Evolutionary conservation across 2,888 invertebrate species (phyloP).

Genomic region (Cerceris rybyensis): DNA sequence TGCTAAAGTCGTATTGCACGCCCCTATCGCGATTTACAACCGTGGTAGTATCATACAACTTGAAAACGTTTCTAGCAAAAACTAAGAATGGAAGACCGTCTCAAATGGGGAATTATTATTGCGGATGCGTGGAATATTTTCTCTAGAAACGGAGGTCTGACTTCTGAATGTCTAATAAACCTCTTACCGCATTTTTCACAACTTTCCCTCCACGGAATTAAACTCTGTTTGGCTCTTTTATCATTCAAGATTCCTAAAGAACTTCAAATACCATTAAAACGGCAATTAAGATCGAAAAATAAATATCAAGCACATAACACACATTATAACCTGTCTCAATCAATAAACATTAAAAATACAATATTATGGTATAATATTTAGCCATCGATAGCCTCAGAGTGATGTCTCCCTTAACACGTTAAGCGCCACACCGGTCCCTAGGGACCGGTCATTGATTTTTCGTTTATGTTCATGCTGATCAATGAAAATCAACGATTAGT

Average conservation of each 20-base stretch:
- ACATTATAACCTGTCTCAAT: too few relatives aligned
- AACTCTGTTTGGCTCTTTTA: not conserved
- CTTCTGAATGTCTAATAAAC: not conserved
- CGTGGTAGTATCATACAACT: slow-evolving; percentile 11
- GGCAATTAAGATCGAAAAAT: not conserved
- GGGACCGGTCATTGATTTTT: too few relatives aligned
- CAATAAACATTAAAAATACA: too few relatives aligned
- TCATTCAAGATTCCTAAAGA: not conserved
- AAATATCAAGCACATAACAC: too few relatives aligned
- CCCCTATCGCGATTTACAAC: slow-evolving; percentile 36
- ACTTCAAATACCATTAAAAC: not conserved
- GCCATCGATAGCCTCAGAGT: too few relatives aligned
- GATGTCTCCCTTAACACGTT: too few relatives aligned
- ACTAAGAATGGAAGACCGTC: slow-evolving; percentile 15
- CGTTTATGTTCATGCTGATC: too few relatives aligned
- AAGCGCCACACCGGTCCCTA: too few relatives aligned
- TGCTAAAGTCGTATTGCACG: slow-evolving; percentile 32
- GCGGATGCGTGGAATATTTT: slow-evolving; percentile 18
- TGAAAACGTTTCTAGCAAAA: slow-evolving; percentile 28
- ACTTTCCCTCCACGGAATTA: not conserved
- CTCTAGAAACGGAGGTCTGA: not conserved
- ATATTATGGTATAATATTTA: too few relatives aligned
- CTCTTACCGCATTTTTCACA: not conserved
- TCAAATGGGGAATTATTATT: slow-evolving; percentile 47
- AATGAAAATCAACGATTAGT: too few relatives aligned